Base-by-base conservation (phyloP, 2,113 vertebrate genomes). In the Lethenteron reissneri region DNA sequence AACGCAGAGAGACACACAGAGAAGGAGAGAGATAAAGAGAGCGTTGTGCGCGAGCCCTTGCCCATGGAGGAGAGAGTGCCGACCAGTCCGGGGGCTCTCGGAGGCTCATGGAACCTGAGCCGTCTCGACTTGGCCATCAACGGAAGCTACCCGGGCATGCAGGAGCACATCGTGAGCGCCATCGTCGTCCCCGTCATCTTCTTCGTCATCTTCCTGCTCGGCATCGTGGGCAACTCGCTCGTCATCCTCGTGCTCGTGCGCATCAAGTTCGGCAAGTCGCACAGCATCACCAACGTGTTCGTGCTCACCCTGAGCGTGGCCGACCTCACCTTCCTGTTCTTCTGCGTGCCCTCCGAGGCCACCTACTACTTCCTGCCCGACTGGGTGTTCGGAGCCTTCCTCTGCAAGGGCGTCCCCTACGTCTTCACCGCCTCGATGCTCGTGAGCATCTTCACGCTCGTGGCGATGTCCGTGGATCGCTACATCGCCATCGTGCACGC, bases 261-360 rank as follows among this genome's bases (percentile, higher is more conserved):
- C 12, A 72, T 14, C 56, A 72, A 57, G 21, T 15, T 9, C n/a
- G 56, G 56, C 56, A 72, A 72, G 21, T 8, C 21, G 10, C 56
- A 57, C 56, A 21, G 64, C 25, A 57, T 57, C 71, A 72, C 71
- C 8, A 57, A 72, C 57, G 11, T 72, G 15, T 57, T 57, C 21
- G 21, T 72, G 11, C 71, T 72, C 13, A 72, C 57, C 57, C 14
- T 72, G 57, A 72, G 71, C 56, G 57, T 72, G 19, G 71, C 71
- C 12, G 71, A 72, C 71, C 71, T 72, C 12, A 21, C 71, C 14
- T 72, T 72, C 71, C 71, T 72, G 13, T 14, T 72, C 8, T 58
- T 72, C 13, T 72, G 71, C 57, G 71, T 72, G 56, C 71, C 71
- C n/a, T 72, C 58, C 71, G 56, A 72, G 56, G 71, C 71, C 19